Evolutionary conservation across 1,140 invertebrate genomes (phyloP).

Genomic region (Acromyrmex heyeri): DNA sequence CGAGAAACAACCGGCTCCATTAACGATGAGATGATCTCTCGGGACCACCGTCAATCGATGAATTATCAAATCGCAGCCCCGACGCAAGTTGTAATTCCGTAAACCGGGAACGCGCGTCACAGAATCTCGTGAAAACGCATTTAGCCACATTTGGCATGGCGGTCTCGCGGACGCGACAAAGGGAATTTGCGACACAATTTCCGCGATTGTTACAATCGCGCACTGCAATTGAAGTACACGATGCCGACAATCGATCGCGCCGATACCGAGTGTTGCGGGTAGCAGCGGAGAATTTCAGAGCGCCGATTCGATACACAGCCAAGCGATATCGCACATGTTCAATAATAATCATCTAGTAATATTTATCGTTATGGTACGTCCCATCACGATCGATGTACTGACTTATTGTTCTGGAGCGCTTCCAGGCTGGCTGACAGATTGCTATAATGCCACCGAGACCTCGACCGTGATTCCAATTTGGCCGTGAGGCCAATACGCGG

Average conservation of each 20-base stretch:
- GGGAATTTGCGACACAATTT: conserved; percentile 63
- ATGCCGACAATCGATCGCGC: conserved; percentile 48
- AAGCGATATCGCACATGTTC: conserved; percentile 34
- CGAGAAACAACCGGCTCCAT: conserved; percentile 47
- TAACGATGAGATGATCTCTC: conserved; percentile 31
- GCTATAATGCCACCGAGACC: conserved; percentile 58
- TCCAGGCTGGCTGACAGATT: conserved; percentile 59
- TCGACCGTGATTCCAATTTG: conserved; percentile 57
- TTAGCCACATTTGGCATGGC: conserved; percentile 17
- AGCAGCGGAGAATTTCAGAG: conserved; percentile 10
- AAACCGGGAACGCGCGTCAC: conserved; percentile 39
- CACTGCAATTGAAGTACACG: conserved; percentile 54
- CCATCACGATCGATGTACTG: conserved; percentile 37
- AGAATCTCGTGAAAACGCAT: conserved; percentile 50
- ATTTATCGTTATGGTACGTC: conserved; percentile 65
- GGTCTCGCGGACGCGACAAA: conserved; percentile 53
- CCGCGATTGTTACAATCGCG: conserved; percentile 60
- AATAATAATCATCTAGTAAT: conserved; percentile 74
- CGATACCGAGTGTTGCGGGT: conserved; percentile 36
- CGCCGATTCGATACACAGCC: conserved; percentile 18
- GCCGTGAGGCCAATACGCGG: conserved; percentile 33
- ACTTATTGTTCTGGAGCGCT: conserved; percentile 63
- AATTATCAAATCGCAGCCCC: conserved; percentile 32
- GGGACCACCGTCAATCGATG: conserved; percentile 44
- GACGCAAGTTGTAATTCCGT: conserved; percentile 53